Percentiles rank a stretch among this genome's conserved stretches.
These are phyloP conservation scores for Parnassius apollo DNA, from an alignment of 2,888 invertebrate species.

Conservation along the genomic window DNA sequence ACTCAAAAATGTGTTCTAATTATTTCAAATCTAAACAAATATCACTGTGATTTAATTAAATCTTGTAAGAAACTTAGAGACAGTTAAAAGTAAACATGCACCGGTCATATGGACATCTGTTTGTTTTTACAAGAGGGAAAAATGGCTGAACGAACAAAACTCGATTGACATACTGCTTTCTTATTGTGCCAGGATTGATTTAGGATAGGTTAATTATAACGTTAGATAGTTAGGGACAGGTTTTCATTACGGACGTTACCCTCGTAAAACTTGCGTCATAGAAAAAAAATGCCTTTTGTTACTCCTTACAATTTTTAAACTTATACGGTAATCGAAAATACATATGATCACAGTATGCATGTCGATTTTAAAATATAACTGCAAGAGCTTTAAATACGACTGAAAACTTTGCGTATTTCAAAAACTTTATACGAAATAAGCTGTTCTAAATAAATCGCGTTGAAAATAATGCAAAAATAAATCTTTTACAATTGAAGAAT, in stretches of 20 bases:
- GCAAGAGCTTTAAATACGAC: background rate
- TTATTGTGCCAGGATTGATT: slow-evolving; percentile 61
- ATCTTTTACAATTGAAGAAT: background rate
- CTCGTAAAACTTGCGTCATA: background rate
- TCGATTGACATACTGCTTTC: slow-evolving; percentile 66
- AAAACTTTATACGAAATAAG: too few relatives aligned
- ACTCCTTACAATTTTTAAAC: too few relatives aligned
- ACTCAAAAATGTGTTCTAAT: background rate
- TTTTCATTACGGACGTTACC: slow-evolving; percentile 1
- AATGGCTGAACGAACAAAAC: slow-evolving; percentile 57
- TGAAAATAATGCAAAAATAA: background rate
- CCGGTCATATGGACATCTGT: slow-evolving; percentile 58
- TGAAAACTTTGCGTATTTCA: too few relatives aligned
- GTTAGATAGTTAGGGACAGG: slow-evolving; percentile 18
- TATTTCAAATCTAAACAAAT: slow-evolving; percentile 10
- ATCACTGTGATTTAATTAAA: slow-evolving; percentile 23
- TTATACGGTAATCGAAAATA: too few relatives aligned
- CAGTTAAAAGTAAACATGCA: slow-evolving; percentile 70
- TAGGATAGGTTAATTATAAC: slow-evolving; percentile 49
- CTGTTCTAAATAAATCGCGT: background rate
- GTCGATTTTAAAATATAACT: background rate
- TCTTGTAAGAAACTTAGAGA: slow-evolving; percentile 34
- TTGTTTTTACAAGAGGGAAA: slow-evolving; percentile 50
- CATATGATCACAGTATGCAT: background rate
- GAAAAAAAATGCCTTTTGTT: too few relatives aligned